Conservation (phyloP, 2,113 vertebrate genomes). For the Ammodytes marinus region DNA sequence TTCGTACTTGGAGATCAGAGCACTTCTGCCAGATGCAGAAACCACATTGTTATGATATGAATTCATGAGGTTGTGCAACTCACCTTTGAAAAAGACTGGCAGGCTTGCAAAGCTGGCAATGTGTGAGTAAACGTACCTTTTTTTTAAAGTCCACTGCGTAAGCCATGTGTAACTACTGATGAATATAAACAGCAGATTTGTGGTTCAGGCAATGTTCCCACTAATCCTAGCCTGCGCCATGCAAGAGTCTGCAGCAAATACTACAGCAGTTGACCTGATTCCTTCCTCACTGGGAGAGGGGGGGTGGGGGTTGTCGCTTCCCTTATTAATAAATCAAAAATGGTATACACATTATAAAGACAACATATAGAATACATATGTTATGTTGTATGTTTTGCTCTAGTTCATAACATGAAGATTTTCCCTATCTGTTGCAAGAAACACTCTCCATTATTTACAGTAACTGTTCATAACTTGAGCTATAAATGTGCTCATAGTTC, state of each 20-base stretch:
- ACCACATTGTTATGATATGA: conserved; percentile 29
- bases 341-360: neutral
- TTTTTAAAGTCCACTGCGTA: neutral
- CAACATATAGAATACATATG: neutral
- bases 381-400: no score
- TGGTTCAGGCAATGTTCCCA: neutral
- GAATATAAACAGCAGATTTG: neutral
- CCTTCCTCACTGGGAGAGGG: neutral
- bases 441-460: no score
- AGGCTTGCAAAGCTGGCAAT: neutral
- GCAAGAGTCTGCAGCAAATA: neutral
- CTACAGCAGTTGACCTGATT: conserved; percentile 1
- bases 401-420: no score
- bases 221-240: neutral
- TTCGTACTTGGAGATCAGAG: conserved; percentile 3
- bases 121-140: conserved; percentile 3
- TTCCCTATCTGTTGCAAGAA: no score
- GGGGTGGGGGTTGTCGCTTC: neutral
- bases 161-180: conserved; percentile 17
- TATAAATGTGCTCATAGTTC: neutral
- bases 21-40: conserved; percentile 30
- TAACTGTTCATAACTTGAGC: no score
- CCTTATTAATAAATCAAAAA: neutral
- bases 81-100: conserved; percentile 6
- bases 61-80: conserved; percentile 47